Conservation (phyloP, 2,113 vertebrate species). For the Cavia aperea region DNA sequence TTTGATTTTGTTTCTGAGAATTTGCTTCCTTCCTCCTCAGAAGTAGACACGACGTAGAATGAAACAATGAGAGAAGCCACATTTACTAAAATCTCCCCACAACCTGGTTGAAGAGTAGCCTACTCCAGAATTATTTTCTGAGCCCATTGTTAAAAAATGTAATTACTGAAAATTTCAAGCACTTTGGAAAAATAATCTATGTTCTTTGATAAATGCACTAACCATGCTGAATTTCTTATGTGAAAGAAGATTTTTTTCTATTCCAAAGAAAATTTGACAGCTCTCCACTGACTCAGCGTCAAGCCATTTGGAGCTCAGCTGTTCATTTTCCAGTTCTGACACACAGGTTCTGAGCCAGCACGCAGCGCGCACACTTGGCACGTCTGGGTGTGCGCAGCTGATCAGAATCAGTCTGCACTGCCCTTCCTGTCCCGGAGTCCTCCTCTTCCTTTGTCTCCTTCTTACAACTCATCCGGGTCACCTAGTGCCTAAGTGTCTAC, state of each 20-base stretch:
- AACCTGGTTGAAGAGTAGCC: background rate
- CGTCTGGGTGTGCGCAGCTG: rapidly evolving
- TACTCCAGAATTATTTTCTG: background rate
- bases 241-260: background rate
- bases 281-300: background rate
- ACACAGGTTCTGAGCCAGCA: rapidly evolving
- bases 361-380: rapidly evolving
- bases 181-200: background rate
- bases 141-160: background rate
- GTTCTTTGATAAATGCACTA: background rate
- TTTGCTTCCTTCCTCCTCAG: rapidly evolving
- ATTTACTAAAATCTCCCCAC: background rate
- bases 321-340: background rate
- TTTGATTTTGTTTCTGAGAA: background rate
- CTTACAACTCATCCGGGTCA: background rate
- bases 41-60: rapidly evolving
- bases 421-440: rapidly evolving
- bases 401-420: rapidly evolving
- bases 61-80: background rate
- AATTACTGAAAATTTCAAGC: background rate
- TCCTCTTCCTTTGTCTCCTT: background rate
- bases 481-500: background rate
- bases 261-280: background rate
- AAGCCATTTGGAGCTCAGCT: background rate
- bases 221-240: background rate